phyloP scores from a whole-genome alignment of 2,797 vertebrate species.

The Phalloptychus januarius region DNA sequence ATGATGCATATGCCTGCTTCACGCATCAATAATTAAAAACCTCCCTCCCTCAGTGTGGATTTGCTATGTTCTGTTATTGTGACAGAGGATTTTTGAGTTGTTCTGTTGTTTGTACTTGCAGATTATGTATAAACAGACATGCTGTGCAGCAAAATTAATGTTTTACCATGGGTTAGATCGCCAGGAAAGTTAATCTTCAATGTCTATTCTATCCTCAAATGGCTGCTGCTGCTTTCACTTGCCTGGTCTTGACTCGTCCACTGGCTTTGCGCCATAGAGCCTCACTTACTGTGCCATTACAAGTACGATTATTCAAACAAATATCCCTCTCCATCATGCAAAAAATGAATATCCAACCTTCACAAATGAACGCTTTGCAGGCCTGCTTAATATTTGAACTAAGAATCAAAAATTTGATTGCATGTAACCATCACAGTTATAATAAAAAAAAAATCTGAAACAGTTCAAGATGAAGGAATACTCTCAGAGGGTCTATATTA shows the following conservation, averaged over 20 bases:
- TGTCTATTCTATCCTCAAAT: neutral
- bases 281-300: conserved; percentile 56
- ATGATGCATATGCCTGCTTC: conserved; percentile 27
- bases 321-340: conserved; percentile 51
- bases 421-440: no score
- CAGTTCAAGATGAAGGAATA: neutral
- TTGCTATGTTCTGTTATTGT: neutral
- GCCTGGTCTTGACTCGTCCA: conserved; percentile 27
- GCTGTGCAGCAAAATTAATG: conserved; percentile 5
- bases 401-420: neutral
- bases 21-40: conserved; percentile 22
- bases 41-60: neutral
- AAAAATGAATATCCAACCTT: conserved; percentile 49
- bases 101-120: neutral
- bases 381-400: conserved; percentile 19
- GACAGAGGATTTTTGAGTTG: neutral
- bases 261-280: conserved; percentile 28
- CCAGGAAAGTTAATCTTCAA: neutral
- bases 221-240: conserved; percentile 24
- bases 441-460: neutral
- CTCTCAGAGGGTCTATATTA: neutral
- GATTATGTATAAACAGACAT: conserved; percentile 3
- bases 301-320: conserved; percentile 53
- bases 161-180: conserved; percentile 6
- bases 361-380: conserved; percentile 19